Conservation (phyloP, 2,113 vertebrate genomes). For the Lipophrys pholis region DNA sequence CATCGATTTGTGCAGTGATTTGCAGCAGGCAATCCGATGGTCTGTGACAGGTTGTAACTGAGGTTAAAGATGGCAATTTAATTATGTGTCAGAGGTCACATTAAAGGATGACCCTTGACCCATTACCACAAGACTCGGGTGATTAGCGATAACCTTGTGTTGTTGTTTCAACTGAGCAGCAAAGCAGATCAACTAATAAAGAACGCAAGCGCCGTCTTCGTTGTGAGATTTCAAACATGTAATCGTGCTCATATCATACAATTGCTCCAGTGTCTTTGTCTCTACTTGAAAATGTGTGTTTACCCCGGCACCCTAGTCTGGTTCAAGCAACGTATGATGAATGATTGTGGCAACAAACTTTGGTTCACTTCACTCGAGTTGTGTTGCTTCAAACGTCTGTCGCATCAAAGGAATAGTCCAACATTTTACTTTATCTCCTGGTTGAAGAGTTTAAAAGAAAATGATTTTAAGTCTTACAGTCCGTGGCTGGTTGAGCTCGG, state of each 20-base stretch:
- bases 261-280: no score
- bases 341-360: not conserved
- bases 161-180: constrained; percentile 53
- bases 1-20: constrained; percentile 78
- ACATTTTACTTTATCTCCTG: not conserved
- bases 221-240: not conserved
- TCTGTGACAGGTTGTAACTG: constrained; percentile 76
- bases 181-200: constrained; percentile 9
- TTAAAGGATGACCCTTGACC: constrained; percentile 77
- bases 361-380: not conserved
- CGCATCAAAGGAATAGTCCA: not conserved
- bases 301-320: no score
- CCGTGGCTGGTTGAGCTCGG: no score
- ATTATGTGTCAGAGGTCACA: constrained; percentile 84
- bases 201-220: constrained; percentile 3
- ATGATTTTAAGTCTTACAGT: no score
- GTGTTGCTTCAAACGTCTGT: not conserved
- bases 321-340: no score
- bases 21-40: constrained; percentile 75
- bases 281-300: no score
- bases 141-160: constrained; percentile 61
- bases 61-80: constrained; percentile 86
- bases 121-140: constrained; percentile 38
- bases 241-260: no score
- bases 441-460: no score